A percentile compares a stretch with the other conserved stretches of the same genome.
These are phyloP conservation scores for Gandaritis pyraliata DNA, from an alignment of 2,888 invertebrate species.

Conservation along the genomic window DNA sequence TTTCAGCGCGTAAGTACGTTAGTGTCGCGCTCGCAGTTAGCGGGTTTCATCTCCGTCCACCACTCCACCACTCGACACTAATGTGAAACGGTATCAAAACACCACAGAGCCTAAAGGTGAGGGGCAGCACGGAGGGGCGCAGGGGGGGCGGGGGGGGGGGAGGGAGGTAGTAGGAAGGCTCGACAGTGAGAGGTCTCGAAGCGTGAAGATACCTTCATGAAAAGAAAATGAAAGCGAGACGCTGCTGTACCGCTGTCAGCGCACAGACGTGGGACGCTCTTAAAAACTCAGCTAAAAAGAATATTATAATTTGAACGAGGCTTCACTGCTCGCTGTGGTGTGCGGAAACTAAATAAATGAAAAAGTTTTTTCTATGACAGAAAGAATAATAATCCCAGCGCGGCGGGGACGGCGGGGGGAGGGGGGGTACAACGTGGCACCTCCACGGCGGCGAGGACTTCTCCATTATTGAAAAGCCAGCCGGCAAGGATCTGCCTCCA, in stretches of 20 bases:
- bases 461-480: too few species aligned
- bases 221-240: slow-evolving; percentile 72
- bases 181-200: slow-evolving; percentile 46
- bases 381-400: slow-evolving; percentile 15
- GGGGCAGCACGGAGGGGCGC: slow-evolving; percentile 9
- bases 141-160: slow-evolving; percentile 11
- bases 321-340: slow-evolving; percentile 9
- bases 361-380: slow-evolving; percentile 20
- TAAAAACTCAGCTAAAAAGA: slow-evolving; percentile 35
- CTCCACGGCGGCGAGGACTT: not conserved
- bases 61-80: slow-evolving; percentile 44
- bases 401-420: slow-evolving; percentile 3
- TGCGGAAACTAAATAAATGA: slow-evolving; percentile 20
- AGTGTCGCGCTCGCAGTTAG: slow-evolving; percentile 14
- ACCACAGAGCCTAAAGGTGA: slow-evolving; percentile 40
- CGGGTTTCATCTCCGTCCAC: slow-evolving; percentile 44
- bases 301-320: slow-evolving; percentile 50
- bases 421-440: too few species aligned
- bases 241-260: slow-evolving; percentile 46
- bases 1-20: slow-evolving; percentile 7
- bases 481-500: too few species aligned
- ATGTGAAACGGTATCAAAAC: slow-evolving; percentile 63
- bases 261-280: slow-evolving; percentile 28
- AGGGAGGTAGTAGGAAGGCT: slow-evolving; percentile 28
- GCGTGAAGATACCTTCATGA: slow-evolving; percentile 74